Base-by-base conservation (phyloP, 2,797 vertebrate genomes). In the Vireo griseus region DNA sequence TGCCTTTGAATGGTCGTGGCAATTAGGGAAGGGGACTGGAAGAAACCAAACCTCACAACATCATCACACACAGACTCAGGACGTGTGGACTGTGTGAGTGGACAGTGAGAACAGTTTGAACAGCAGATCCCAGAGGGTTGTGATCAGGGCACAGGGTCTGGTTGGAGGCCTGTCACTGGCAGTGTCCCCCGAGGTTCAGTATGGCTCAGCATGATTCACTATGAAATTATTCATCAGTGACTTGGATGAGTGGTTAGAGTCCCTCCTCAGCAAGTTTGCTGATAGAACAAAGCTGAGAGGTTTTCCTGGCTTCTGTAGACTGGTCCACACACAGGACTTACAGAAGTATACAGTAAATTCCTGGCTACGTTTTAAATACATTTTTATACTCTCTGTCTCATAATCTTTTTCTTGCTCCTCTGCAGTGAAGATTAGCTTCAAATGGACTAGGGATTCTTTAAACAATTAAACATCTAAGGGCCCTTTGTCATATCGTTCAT, bases 1-100 rank as follows among this genome's bases (percentile, higher is more conserved):
- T 10, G 1, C 40, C 50, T 52, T 65, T 28, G 51, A 52, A 7
- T 0, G 0, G 17, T 3, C 21, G 3, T 42, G 35, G 55, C 0
- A 0, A 24, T 20, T 21, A 10, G 15, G 21, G 65, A 31, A 52
- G 15, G 9, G 7, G 15, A 12, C 13, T 31, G 17, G 15, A 11
- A n/a, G 51, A 35, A 28, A 35, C 13, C 15, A 77, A 14, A 58
- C 39, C 57, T 35, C 40, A 26, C 54, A 58, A 11, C 11, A 45
- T 17, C 15, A 16, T 42, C 48, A 33, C 17, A 19, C 40, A 15
- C 42, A 62, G 51, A 9, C 2, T 29, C 29, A 39, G 50, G 28
- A 44, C 12, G 13, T 6, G 42, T 44, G 31, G 31, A 6, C 10
- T 29, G 42, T 37, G 39, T 6, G 28, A 20, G n/a, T 10, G 16